Base-by-base conservation (phyloP, 2,888 invertebrate species). In the Pristionchus japonicus region DNA sequence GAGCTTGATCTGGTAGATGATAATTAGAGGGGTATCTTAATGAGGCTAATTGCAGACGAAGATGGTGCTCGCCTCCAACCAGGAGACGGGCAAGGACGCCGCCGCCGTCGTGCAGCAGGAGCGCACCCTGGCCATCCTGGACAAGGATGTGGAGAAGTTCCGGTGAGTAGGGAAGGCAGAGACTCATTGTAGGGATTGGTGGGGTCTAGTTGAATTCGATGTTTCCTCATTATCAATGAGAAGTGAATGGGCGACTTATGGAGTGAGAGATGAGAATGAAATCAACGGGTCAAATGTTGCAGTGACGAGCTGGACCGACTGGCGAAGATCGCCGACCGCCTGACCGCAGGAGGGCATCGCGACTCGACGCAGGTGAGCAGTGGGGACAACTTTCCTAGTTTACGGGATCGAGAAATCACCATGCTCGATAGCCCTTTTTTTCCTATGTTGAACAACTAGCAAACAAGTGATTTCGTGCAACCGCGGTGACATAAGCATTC, bases 71-170 rank as follows among this genome's bases (percentile, higher is more conserved):
- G 93, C 93, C 11, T 90, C 92, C 84, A 93, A 91, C 86, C 92
- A 93, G 85, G 93, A 93, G 86, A 92, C 92, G 87, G 98, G 98
- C 0, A 97, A 97, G 90, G 98, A 99, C 95, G 98, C 98, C 95
- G 97, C 97, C 93, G 97, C 98, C 0, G 97, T 97, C 0, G 91
- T 94, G 89, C 96, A 97, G 4, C 96, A 98, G 89, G 96, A 97
- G 92, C 96, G 98, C 94, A 96, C 97, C 92, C 95, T 98, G 52
- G 97, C 98, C 43, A 90, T 92, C 9, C 89, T 94, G 31, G 94
- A 94, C 52, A 91, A 91, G 67, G 94, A 94, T 77, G 92, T 94
- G 11, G 90, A 90, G 40, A 89, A 91, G 40, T 93, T 93, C 91
- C 88, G 89, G 57, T 91, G 89, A 20, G 93, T 93, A 74, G 91